phyloP scores from a whole-genome alignment of 2,113 vertebrate species.

The Varanus komodoensis region DNA sequence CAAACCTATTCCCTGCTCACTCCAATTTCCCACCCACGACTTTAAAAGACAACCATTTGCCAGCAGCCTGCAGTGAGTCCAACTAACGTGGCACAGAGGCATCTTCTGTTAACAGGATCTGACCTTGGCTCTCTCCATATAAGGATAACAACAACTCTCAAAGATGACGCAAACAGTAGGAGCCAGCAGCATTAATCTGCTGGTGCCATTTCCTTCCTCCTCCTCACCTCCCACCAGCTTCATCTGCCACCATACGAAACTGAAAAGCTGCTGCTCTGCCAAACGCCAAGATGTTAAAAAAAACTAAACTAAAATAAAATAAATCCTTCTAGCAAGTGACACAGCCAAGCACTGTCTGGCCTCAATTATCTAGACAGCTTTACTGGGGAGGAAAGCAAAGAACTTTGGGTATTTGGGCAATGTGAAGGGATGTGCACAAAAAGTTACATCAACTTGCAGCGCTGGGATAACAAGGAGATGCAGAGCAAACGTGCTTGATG shows the following conservation, averaged over 20 bases:
- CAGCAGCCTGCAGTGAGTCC: not conserved
- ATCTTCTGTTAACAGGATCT: not conserved
- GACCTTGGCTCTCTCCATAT: not conserved
- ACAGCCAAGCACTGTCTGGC: conserved; percentile 29
- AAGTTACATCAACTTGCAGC: not conserved
- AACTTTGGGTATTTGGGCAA: not conserved
- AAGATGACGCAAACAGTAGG: conserved; percentile 3
- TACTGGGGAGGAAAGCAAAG: not conserved
- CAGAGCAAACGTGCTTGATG: not conserved
- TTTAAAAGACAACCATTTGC: not conserved
- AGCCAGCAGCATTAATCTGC: not conserved
- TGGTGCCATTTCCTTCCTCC: conserved; percentile 23
- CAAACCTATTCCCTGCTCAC: not conserved
- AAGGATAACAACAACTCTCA: not conserved
- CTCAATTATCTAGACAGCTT: conserved; percentile 17
- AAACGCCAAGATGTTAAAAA: not conserved
- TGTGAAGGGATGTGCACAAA: not conserved
- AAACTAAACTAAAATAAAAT: not conserved
- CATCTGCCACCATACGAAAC: conserved; percentile 30
- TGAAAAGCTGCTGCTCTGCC: not conserved
- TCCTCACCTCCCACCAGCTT: conserved; percentile 24
- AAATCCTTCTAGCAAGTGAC: not conserved
- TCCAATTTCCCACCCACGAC: not conserved
- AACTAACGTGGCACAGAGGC: not conserved
- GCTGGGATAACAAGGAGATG: not conserved